Conservation (phyloP, 2,113 vertebrate species). For the Vulpes vulpes region DNA sequence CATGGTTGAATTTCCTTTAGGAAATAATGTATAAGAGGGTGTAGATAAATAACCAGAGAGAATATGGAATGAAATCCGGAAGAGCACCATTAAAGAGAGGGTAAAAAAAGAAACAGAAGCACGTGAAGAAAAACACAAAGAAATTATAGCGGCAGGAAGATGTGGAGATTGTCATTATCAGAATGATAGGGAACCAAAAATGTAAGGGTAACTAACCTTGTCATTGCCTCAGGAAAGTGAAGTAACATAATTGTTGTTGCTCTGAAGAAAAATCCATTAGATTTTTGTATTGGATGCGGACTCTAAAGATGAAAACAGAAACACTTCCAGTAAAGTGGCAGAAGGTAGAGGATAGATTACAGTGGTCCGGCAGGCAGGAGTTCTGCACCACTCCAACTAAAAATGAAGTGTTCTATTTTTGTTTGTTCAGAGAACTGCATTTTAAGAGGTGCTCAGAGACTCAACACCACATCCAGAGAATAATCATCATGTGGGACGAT, state of each 20-base stretch:
- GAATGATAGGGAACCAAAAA: background rate
- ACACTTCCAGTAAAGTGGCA: background rate
- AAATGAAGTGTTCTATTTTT: background rate
- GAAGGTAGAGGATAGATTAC: background rate
- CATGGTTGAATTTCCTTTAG: background rate
- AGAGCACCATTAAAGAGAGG: background rate
- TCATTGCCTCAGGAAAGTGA: background rate
- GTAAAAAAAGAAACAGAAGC: background rate
- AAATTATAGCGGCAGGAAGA: background rate
- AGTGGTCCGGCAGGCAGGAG: background rate
- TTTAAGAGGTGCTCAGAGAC: background rate
- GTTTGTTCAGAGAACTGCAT: background rate
- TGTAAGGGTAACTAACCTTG: background rate
- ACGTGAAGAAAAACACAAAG: background rate
- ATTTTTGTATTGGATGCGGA: background rate
- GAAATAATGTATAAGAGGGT: background rate
- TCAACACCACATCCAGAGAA: background rate
- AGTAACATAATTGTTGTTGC: background rate
- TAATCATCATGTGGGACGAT: background rate
- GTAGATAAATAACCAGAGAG: background rate
- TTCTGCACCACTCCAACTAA: background rate
- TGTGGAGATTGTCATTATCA: background rate
- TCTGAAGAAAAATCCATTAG: background rate
- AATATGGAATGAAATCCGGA: background rate
- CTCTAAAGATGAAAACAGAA: background rate